Percentiles rank a stretch among this genome's conserved stretches.
phyloP scores from a whole-genome alignment of 2,888 invertebrate genomes.

The Zaprionus lineosus region DNA sequence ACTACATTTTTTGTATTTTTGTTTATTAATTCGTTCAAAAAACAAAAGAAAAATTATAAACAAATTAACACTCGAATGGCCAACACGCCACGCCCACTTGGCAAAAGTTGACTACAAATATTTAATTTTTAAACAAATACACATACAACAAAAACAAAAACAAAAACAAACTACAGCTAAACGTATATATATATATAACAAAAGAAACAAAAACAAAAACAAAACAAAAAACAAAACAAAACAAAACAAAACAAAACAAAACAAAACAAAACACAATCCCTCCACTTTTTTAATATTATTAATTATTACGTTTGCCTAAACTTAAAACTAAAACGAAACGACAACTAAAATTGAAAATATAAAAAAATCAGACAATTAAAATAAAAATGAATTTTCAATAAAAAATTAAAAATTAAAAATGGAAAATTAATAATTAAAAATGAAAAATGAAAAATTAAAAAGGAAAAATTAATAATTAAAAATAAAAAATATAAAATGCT shows the following conservation, averaged over 20 bases:
- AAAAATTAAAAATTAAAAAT: no score
- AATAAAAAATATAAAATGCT: no score
- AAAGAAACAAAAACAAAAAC: neutral
- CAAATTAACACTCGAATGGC: constrained; percentile 21
- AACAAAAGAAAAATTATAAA: constrained; percentile 1
- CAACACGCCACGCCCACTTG: neutral
- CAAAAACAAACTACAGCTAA: constrained; percentile 2
- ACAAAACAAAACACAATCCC: constrained; percentile 20
- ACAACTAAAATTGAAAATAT: neutral
- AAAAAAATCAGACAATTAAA: no score
- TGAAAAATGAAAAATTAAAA: no score
- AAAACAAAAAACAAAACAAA: neutral
- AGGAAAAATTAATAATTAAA: no score
- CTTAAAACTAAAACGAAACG: neutral
- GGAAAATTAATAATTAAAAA: no score
- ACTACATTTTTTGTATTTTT: constrained; percentile 38
- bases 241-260: constrained; percentile 16
- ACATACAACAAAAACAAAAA: constrained; percentile 1
- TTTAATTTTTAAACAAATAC: constrained; percentile 36
- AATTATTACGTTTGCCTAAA: no score
- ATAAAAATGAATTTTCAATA: no score
- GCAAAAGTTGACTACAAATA: neutral
- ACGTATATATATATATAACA: neutral
- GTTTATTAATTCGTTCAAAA: constrained; percentile 37
- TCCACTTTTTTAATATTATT: constrained; percentile 33